Evolutionary conservation across 2,797 vertebrate genomes (phyloP), one percentile per base, ranked within the genome.

Genomic region (Microchirus variegatus): DNA sequence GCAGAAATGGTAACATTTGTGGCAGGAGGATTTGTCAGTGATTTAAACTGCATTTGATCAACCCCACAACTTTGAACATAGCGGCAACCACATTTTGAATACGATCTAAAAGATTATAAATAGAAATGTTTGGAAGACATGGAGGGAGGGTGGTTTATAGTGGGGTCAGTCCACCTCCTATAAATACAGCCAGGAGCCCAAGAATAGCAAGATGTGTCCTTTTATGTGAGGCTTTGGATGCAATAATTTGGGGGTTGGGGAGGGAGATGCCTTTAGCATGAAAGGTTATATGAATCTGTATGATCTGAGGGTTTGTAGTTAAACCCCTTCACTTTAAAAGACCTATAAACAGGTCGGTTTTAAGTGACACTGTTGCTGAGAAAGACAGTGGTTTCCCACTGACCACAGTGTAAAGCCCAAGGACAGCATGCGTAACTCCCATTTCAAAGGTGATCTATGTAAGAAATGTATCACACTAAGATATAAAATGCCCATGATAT

Each of bases 131-230:
- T 72, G 64, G 53, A 70, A 59, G 70, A 70, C 66, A 48, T 57
- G 68, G 64, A 73, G 75, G 70, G 67, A 49, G 64, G 53, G 77
- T 69, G 73, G 69, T 78, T 88, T 85, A 77, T 78, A 88, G 80
- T 75, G 59, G 63, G 79, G 78, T 87, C 87, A 87, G 63, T 82
- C 62, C 63, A 63, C 40, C 56, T 19, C 57, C 81, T 90, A 90
- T 85, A 89, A 91, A 90, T 89, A 93, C 26, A 67, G 40, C 17
- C 58, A 52, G 64, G 69, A 71, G 66, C 53, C 75, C 83, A 31
- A 73, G 83, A 91, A 92, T 89, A 91, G 87, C 70, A 81, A 69
- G 73, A 62, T 62, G 48, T 84, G 79, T 80, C 86, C 90, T 90
- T 92, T 89, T 85, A 89, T 79, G 82, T 66, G 67, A 62, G 61